Percentiles rank a stretch among this genome's conserved stretches.
Conservation (phyloP, 2,888 invertebrate genomes). For the Ophion ventricosus region DNA sequence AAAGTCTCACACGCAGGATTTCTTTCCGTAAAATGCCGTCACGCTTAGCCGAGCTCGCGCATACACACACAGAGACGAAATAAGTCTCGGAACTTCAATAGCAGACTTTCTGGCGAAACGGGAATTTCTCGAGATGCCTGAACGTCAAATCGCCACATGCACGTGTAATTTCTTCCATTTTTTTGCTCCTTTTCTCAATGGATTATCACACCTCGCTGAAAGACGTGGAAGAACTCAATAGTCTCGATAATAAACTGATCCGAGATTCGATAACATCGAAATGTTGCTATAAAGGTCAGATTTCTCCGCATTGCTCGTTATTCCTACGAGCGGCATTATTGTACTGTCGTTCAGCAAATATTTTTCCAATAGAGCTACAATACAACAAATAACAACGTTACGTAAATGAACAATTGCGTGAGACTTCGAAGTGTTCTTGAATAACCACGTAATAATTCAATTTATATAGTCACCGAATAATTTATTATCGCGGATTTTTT, state of each 20-base stretch:
- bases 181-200: not conserved
- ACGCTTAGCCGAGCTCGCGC: constrained; percentile 59
- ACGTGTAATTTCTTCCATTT: constrained; percentile 34
- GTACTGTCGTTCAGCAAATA: not conserved
- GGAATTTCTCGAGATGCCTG: constrained; percentile 53
- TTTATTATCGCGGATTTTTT: too few species aligned
- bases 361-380: not conserved
- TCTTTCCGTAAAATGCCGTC: constrained; percentile 64
- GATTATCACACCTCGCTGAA: constrained; percentile 51
- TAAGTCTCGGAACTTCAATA: not conserved
- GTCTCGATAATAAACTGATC: constrained; percentile 11
- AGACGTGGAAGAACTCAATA: constrained; percentile 24
- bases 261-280: constrained; percentile 20
- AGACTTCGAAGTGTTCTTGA: not conserved
- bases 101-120: constrained; percentile 43
- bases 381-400: not conserved
- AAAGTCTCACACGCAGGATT: constrained; percentile 60
- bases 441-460: too few species aligned
- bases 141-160: constrained; percentile 40
- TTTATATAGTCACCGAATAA: too few species aligned
- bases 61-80: not conserved
- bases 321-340: constrained; percentile 2
- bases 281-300: constrained; percentile 10
- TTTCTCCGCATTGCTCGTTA: not conserved
- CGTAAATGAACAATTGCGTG: not conserved